Conservation (phyloP, 2,888 invertebrate species). For the Automeris io region DNA sequence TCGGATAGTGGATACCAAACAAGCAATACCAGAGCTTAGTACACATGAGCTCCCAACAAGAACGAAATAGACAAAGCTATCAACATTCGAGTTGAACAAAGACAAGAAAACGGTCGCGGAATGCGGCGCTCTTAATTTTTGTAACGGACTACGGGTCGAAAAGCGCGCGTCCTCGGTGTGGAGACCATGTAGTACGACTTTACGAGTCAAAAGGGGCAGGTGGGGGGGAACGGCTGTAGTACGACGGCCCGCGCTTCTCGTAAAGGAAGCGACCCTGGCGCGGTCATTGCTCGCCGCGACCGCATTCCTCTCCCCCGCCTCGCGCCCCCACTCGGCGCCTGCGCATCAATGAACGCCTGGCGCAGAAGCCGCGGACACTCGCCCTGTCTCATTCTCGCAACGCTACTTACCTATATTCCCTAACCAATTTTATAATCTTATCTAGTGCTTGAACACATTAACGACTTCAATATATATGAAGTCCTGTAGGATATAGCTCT, state of each 20-base stretch:
- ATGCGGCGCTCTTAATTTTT: constrained; percentile 74
- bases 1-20: constrained; percentile 11
- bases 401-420: constrained; percentile 28
- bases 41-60: constrained; percentile 8
- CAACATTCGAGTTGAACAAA: constrained; percentile 39
- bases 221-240: constrained; percentile 60
- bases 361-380: constrained; percentile 54
- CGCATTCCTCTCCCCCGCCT: constrained; percentile 66
- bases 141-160: constrained; percentile 73
- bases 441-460: not conserved
- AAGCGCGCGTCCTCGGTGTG: constrained; percentile 61
- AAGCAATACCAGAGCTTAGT: constrained; percentile 21
- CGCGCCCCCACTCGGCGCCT: constrained; percentile 53
- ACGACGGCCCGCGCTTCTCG: constrained; percentile 72
- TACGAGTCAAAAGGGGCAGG: constrained; percentile 43
- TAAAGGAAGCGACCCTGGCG: constrained; percentile 77
- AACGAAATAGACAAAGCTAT: constrained; percentile 19
- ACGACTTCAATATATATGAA: too few species aligned
- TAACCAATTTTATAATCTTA: constrained; percentile 2
- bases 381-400: constrained; percentile 47
- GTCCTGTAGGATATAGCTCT: too few species aligned
- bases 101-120: constrained; percentile 55
- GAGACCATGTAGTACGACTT: constrained; percentile 61
- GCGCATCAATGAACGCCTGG: constrained; percentile 74
- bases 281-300: constrained; percentile 76